Conservation (phyloP, 1,140 invertebrate species). For the Phocides pigmalion region DNA sequence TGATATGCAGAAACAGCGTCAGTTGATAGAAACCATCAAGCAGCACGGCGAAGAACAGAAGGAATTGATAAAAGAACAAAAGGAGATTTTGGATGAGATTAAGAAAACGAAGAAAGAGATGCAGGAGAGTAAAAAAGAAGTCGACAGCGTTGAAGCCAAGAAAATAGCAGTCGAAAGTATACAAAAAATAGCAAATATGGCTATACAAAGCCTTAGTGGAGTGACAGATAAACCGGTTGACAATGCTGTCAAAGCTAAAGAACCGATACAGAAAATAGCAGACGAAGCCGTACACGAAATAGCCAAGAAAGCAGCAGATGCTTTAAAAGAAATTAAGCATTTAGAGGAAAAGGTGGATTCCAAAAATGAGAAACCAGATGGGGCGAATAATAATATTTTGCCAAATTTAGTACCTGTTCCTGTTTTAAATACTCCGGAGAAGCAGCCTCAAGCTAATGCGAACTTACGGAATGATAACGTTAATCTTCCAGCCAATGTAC, state of each 20-base stretch:
- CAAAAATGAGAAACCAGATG: constrained; percentile 25
- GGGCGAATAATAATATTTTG: constrained; percentile 11
- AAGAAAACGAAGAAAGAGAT: constrained; percentile 82
- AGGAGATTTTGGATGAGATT: constrained; percentile 84
- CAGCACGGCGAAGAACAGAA: constrained; percentile 84
- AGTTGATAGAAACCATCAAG: constrained; percentile 84
- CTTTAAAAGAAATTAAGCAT: constrained; percentile 61
- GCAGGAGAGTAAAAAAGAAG: constrained; percentile 73
- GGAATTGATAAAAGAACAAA: constrained; percentile 84
- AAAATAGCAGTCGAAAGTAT: constrained; percentile 81
- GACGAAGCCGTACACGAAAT: constrained; percentile 68
- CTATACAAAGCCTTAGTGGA: constrained; percentile 73
- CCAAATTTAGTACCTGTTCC: constrained; percentile 11
- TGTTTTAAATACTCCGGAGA: constrained; percentile 11
- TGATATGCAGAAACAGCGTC: constrained; percentile 74
- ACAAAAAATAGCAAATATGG: constrained; percentile 78
- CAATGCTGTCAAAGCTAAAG: constrained; percentile 45
- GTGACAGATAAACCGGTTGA: constrained; percentile 61
- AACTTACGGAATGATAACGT: constrained; percentile 8
- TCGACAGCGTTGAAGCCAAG: constrained; percentile 66
- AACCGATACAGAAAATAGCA: constrained; percentile 58
- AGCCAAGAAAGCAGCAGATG: constrained; percentile 65
- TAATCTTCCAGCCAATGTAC: background rate
- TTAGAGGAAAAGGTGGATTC: constrained; percentile 21
- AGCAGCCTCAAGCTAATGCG: background rate